Evolutionary conservation across 2,113 vertebrate species (phyloP).

Genomic region (Scytalopus superciliaris): DNA sequence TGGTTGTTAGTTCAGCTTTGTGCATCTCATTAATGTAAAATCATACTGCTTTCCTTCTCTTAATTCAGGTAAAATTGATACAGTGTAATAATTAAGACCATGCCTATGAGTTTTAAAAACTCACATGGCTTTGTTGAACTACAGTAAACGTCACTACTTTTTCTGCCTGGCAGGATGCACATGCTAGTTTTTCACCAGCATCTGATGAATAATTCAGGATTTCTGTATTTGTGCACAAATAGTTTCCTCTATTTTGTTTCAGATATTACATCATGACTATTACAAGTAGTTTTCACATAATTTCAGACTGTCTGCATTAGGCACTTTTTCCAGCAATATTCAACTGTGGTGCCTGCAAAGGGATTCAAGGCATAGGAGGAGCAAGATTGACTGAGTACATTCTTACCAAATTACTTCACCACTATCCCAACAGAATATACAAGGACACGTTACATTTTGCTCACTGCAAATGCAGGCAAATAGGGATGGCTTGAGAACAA

Average conservation of each 20-base stretch:
- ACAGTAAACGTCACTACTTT: not conserved
- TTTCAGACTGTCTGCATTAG: not conserved
- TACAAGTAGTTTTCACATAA: not conserved
- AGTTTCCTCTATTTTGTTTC: not conserved
- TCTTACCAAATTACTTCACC: not conserved
- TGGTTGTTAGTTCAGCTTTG: not conserved
- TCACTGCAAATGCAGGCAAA: not conserved
- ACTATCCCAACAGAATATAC: not conserved
- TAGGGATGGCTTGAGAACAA: not conserved
- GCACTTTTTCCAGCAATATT: not conserved
- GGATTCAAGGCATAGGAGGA: not conserved
- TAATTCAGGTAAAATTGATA: not conserved
- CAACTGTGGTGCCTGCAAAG: not conserved
- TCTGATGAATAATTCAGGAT: not conserved
- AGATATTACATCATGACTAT: not conserved
- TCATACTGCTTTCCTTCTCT: not conserved
- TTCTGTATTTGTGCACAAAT: not conserved
- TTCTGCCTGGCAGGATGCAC: not conserved
- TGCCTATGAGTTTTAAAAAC: not conserved
- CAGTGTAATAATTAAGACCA: not conserved
- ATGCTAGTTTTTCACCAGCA: not conserved
- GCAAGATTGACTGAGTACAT: not conserved
- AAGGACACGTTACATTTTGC: not conserved
- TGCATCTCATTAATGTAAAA: not conserved
- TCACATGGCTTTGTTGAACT: not conserved